Conservation (phyloP, 1,140 invertebrate genomes). For the Lamellibrachia luymesi region DNA sequence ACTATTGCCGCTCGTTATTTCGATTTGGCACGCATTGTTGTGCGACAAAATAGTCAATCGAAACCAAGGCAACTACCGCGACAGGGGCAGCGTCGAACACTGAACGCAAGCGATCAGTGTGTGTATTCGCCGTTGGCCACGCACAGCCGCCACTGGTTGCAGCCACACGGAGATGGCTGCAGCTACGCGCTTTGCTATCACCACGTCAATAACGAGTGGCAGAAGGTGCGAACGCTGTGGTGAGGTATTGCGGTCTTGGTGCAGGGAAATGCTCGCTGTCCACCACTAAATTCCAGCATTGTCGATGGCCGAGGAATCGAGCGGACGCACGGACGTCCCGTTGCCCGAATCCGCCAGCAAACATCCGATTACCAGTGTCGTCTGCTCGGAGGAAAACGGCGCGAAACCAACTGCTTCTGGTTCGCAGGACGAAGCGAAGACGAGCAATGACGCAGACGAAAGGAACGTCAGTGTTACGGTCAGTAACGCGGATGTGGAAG, state of each 20-base stretch:
- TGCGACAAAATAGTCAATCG: neutral
- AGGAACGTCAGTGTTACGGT: neutral
- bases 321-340: neutral
- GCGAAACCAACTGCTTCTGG: neutral
- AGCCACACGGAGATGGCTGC: neutral
- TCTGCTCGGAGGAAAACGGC: neutral
- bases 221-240: neutral
- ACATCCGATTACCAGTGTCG: neutral
- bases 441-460: neutral
- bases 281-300: neutral
- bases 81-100: neutral
- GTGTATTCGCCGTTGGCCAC: neutral
- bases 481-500: neutral
- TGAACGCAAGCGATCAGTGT: neutral
- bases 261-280: neutral
- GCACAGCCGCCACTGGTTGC: neutral
- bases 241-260: neutral
- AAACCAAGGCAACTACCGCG: neutral
- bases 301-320: conserved; percentile 18
- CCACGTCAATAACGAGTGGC: neutral
- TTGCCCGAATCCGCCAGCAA: neutral
- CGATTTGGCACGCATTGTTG: neutral
- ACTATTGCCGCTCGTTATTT: neutral
- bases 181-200: neutral
- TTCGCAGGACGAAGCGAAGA: neutral